Percentiles rank a stretch among this genome's conserved stretches.
These are phyloP conservation scores for Amphimedon queenslandica DNA, from an alignment of 37 sponge, comb jelly and placozoan genomes.

Conservation along the genomic window DNA sequence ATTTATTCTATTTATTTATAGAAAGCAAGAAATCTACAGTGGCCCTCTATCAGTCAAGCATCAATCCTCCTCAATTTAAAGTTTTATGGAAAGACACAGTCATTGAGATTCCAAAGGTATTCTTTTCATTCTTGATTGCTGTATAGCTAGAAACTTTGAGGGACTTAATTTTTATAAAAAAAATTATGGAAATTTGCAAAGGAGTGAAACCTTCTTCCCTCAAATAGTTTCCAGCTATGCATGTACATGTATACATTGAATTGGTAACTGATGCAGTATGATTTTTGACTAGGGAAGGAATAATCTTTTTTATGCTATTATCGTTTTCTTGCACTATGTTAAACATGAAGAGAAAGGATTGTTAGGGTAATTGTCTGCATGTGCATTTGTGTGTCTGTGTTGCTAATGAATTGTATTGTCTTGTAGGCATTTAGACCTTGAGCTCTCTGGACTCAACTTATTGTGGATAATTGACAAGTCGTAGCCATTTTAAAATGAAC, in stretches of 20 bases:
- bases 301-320: conserved; percentile 83
- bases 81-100: conserved; percentile 41
- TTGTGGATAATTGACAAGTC: conserved; percentile 56
- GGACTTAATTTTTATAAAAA: no score
- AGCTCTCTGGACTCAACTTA: conserved; percentile 71
- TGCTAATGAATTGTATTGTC: no score
- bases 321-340: conserved; percentile 67
- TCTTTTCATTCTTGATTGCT: no score
- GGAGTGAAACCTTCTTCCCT: no score
- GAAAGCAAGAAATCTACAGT: conserved; percentile 44
- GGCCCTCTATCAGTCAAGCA: conserved; percentile 62
- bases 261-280: no score
- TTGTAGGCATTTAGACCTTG: conserved; percentile 62
- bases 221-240: no score
- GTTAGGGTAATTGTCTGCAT: conserved; percentile 85
- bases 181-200: no score
- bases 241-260: no score
- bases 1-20: conserved; percentile 6
- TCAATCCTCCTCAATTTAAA: conserved; percentile 80
- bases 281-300: conserved; percentile 65
- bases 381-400: no score
- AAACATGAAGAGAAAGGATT: conserved; percentile 68
- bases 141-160: no score
- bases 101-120: conserved; percentile 61
- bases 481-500: background rate